Base-by-base conservation (phyloP, 2,888 invertebrate species). In the Sylvicola cinctus region DNA sequence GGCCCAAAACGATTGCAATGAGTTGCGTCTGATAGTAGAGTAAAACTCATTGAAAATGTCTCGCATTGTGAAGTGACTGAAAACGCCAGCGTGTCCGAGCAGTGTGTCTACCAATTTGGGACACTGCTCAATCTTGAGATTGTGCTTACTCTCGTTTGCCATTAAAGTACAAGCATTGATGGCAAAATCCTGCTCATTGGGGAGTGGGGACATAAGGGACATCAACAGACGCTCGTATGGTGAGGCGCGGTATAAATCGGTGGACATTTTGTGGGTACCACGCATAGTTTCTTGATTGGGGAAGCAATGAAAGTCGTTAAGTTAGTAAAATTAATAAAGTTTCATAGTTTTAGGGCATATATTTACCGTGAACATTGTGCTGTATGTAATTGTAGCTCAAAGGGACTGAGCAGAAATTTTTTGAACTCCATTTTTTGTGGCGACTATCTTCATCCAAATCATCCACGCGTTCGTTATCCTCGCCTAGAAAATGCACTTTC, bases 151-250 rank as follows among this genome's bases (percentile, higher is more conserved):
- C 49, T 96, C 95, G 44, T 90, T 93, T 5, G 93, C 90, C 44
- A 98, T 66, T 38, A 98, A 66, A 0, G 90, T 91, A 56, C 93
- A 93, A 3, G 95, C 88, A 57, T 96, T 96, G 47, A 98, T 78
- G 16, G 93, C 93, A 56, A 96, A 91, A 61, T 96, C 96, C 54
- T 95, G 90, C 56, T 98, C 96, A 57, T 98, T 98, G 5, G 96
- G 95, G 53, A 98, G 66, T 2, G 96, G 93, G n/a, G 88, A 88
- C 34, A 90, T 62, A 27, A 98, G 65, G 0, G 95, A 90, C 35
- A 91, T 63, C n/a, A 85, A 73, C 38, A 98, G 62, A 39, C 87
- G 75, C 45, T 83, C 80, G 52, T 84, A 87, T 48, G 84, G 83
- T 2, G 79, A 74, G 1, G 63, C 58, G 4, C 68, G 71, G 55